phyloP scores from a whole-genome alignment of 2,797 vertebrate species.

The Atherinosoma microstoma region DNA sequence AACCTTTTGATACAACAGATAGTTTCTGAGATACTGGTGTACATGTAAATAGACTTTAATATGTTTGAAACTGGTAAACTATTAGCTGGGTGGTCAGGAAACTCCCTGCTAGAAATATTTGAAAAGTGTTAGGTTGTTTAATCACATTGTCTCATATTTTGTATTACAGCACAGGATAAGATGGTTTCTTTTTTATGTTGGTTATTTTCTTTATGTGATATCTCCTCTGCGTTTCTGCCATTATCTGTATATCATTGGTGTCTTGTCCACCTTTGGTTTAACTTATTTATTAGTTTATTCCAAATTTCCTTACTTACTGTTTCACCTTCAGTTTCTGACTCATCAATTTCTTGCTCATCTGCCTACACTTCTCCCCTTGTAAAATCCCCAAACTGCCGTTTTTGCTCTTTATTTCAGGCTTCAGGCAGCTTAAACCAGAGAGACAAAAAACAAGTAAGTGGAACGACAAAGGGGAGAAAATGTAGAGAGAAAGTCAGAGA shows the following conservation, averaged over 20 bases:
- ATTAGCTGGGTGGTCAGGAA: constrained; percentile 61
- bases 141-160: constrained; percentile 20
- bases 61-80: constrained; percentile 29
- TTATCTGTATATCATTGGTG: neutral
- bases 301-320: neutral
- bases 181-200: neutral
- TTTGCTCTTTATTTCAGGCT: constrained; percentile 15
- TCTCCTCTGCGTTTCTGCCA: neutral
- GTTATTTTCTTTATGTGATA: neutral
- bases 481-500: neutral
- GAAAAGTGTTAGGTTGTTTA: constrained; percentile 49
- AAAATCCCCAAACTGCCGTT: constrained; percentile 22
- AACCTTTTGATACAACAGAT: constrained; percentile 41
- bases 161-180: constrained; percentile 4
- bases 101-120: constrained; percentile 47
- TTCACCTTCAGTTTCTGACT: neutral
- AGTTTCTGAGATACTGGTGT: constrained; percentile 24
- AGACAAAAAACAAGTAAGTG: neutral
- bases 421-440: constrained; percentile 14
- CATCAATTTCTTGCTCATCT: too few species aligned
- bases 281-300: neutral
- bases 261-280: neutral
- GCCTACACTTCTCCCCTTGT: neutral
- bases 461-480: neutral
- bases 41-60: constrained; percentile 38